phyloP scores from a whole-genome alignment of 2,888 invertebrate species.

The Caenorhabditis sp. region DNA sequence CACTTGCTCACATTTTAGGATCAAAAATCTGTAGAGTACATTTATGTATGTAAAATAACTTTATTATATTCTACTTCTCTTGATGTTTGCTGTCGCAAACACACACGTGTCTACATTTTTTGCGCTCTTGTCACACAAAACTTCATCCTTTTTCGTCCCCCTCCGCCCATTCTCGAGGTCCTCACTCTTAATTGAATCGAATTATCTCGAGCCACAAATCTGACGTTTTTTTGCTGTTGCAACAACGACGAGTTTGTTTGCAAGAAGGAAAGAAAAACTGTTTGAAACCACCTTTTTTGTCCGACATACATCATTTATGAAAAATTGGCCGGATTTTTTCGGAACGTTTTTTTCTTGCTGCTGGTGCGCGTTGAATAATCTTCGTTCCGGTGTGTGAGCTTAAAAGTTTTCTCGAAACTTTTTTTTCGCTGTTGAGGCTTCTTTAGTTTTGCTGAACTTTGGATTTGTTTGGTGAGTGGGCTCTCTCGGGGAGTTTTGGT shows the following conservation, averaged over 20 bases:
- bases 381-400: background rate
- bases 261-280: background rate
- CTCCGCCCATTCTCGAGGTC: constrained; percentile 1
- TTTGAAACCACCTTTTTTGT: background rate
- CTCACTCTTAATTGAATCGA: constrained; percentile 35
- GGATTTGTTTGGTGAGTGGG: too few relatives aligned
- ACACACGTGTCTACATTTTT: background rate
- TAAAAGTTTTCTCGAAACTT: background rate
- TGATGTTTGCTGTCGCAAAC: background rate
- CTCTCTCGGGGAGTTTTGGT: background rate
- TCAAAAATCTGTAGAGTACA: too few relatives aligned
- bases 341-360: background rate
- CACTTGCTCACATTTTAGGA: too few relatives aligned
- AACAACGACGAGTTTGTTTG: background rate
- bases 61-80: too few relatives aligned
- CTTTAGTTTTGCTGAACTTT: background rate
- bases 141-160: background rate
- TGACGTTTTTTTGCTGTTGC: background rate
- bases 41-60: too few relatives aligned
- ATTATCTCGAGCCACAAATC: constrained; percentile 35
- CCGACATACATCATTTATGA: background rate
- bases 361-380: background rate
- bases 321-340: background rate
- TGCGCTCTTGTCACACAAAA: constrained; percentile 4
- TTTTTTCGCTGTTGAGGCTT: background rate